phyloP scores from a whole-genome alignment of 2,113 vertebrate species.

The Xenopus borealis region DNA sequence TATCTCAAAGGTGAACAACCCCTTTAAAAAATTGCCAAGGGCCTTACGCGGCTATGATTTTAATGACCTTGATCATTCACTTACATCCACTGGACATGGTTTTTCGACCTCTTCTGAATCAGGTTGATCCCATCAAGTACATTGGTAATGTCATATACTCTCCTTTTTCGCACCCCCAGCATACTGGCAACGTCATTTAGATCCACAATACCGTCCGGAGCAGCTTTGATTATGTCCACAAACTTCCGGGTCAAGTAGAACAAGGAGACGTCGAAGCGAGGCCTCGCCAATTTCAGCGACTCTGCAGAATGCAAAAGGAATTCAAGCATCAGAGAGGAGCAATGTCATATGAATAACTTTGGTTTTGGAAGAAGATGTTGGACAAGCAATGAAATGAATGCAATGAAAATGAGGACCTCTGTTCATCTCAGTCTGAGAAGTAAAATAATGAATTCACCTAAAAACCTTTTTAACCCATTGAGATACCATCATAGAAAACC shows the following conservation, averaged over 20 bases:
- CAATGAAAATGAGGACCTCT: too few relatives aligned
- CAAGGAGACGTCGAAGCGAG: conserved; percentile 75
- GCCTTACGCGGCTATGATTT: too few relatives aligned
- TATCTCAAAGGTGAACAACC: too few relatives aligned
- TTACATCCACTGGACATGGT: conserved; percentile 87
- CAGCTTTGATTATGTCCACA: conserved; percentile 74
- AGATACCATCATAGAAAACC: too few relatives aligned
- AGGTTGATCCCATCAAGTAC: conserved; percentile 79
- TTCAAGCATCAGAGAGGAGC: too few relatives aligned
- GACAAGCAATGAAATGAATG: too few relatives aligned
- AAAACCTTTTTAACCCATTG: too few relatives aligned
- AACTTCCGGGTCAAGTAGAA: conserved; percentile 75
- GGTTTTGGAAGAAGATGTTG: too few relatives aligned
- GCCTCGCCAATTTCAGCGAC: conserved; percentile 49
- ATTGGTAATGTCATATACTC: conserved; percentile 88
- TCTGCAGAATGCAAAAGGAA: neutral
- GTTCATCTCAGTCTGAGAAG: too few relatives aligned
- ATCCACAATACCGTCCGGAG: conserved; percentile 77
- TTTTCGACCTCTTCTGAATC: conserved; percentile 76
- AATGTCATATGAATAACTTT: too few relatives aligned
- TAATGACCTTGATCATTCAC: conserved; percentile 49
- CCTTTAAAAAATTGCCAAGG: too few relatives aligned
- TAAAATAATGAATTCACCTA: too few relatives aligned
- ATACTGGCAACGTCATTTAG: conserved; percentile 68
- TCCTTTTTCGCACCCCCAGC: conserved; percentile 73